A percentile compares a stretch with the other conserved stretches of the same genome.
phyloP scores from a whole-genome alignment of 2,113 vertebrate genomes.

The Nanorana parkeri region DNA sequence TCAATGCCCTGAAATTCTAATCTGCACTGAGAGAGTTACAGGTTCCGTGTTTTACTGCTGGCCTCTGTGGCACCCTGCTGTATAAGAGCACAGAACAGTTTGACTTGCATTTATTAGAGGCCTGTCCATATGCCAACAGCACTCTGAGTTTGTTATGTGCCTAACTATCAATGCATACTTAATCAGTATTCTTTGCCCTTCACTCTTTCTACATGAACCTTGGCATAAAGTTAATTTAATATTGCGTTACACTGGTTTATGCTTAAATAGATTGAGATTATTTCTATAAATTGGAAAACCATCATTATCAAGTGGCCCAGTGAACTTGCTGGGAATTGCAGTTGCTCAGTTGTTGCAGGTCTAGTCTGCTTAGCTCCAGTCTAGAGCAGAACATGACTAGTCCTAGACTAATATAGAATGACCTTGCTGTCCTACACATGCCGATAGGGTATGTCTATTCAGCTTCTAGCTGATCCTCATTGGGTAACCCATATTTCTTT shows the following conservation, averaged over 20 bases:
- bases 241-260: too few relatives aligned
- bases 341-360: too few relatives aligned
- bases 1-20: neutral
- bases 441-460: too few relatives aligned
- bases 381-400: too few relatives aligned
- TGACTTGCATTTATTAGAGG: neutral
- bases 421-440: too few relatives aligned
- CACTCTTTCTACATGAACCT: too few relatives aligned
- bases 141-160: neutral
- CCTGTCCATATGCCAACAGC: neutral
- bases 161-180: slow-evolving; percentile 2
- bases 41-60: neutral
- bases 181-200: neutral
- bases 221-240: too few relatives aligned
- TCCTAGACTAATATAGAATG: too few relatives aligned
- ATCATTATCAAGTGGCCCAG: neutral
- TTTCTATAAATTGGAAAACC: neutral
- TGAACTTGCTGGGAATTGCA: too few relatives aligned
- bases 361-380: too few relatives aligned
- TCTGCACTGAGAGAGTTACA: neutral
- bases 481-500: neutral
- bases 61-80: neutral
- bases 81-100: neutral
- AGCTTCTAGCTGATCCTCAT: neutral
- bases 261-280: too few relatives aligned